These are phyloP conservation scores for Nylanderia fulva DNA, from an alignment of 1,140 invertebrate genomes.

Conservation along the genomic window DNA sequence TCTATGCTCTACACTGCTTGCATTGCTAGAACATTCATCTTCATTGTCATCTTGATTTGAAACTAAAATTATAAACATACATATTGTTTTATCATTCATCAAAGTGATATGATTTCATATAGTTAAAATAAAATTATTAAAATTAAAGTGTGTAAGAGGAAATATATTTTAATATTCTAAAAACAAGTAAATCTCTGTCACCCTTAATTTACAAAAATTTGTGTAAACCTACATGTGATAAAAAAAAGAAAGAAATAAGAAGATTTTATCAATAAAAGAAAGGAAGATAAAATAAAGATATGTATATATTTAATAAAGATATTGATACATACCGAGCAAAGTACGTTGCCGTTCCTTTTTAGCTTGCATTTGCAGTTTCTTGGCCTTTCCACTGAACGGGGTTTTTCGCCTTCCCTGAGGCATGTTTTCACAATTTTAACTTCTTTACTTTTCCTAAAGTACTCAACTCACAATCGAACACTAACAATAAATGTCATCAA, in stretches of 20 bases:
- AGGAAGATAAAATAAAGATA: not conserved
- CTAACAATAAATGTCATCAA: not conserved
- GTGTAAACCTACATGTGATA: too few relatives aligned
- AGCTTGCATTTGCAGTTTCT: constrained; percentile 94
- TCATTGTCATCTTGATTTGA: constrained; percentile 3
- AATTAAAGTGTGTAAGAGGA: too few relatives aligned
- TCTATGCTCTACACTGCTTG: not conserved
- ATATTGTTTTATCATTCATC: not conserved
- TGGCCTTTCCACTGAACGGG: constrained; percentile 96
- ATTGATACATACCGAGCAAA: constrained; percentile 60
- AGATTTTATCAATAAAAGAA: not conserved
- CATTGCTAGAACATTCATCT: not conserved
- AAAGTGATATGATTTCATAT: too few relatives aligned
- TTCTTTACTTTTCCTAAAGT: not conserved
- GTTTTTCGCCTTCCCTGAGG: constrained; percentile 90
- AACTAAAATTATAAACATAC: not conserved
- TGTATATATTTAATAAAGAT: constrained; percentile 5
- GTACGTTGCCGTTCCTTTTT: constrained; percentile 88
- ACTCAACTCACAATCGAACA: not conserved
- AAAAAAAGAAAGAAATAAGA: not conserved
- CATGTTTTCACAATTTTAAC: constrained; percentile 85
- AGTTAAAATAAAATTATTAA: too few relatives aligned
- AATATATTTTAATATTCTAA: too few relatives aligned
- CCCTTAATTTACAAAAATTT: too few relatives aligned
- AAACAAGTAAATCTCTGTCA: too few relatives aligned